A percentile compares a stretch with the other conserved stretches of the same genome.
phyloP scores from a whole-genome alignment of 92 coral and sea anemone genomes.

The Ricordea florida region DNA sequence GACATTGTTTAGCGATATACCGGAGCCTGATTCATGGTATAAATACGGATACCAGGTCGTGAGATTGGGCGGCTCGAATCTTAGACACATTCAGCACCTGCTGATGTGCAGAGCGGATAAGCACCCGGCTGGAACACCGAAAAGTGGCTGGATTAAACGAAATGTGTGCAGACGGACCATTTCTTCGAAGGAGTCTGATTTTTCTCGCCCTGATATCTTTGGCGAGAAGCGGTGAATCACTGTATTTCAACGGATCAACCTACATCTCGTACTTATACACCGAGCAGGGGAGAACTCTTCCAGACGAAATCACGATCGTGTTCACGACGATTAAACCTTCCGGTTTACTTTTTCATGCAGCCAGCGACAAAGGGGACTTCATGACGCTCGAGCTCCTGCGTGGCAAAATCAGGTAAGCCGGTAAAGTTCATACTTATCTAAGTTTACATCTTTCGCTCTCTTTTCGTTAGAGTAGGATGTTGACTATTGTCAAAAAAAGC shows the following conservation, averaged over 20 bases:
- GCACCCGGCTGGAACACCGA: constrained; percentile 10
- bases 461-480: constrained; percentile 37
- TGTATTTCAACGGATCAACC: constrained; percentile 77
- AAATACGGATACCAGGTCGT: constrained; percentile 41
- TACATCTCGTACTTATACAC: constrained; percentile 65
- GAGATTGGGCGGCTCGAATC: constrained; percentile 9
- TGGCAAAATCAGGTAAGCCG: constrained; percentile 89
- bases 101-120: constrained; percentile 14
- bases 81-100: constrained; percentile 26
- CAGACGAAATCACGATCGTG: constrained; percentile 55
- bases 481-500: constrained; percentile 23
- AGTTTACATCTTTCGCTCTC: constrained; percentile 20
- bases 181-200: constrained; percentile 7
- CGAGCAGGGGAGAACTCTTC: constrained; percentile 26
- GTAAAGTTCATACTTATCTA: constrained; percentile 15
- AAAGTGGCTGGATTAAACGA: constrained; percentile 19
- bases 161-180: constrained; percentile 15
- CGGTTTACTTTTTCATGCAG: constrained; percentile 84
- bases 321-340: constrained; percentile 88
- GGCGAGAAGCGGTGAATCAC: background rate
- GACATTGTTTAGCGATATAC: constrained; percentile 21
- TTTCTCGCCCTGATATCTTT: constrained; percentile 14
- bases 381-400: constrained; percentile 88
- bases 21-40: constrained; percentile 36
- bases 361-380: constrained; percentile 77